Conservation (phyloP, 2,113 vertebrate genomes). For the Cyprinodon variegatus region DNA sequence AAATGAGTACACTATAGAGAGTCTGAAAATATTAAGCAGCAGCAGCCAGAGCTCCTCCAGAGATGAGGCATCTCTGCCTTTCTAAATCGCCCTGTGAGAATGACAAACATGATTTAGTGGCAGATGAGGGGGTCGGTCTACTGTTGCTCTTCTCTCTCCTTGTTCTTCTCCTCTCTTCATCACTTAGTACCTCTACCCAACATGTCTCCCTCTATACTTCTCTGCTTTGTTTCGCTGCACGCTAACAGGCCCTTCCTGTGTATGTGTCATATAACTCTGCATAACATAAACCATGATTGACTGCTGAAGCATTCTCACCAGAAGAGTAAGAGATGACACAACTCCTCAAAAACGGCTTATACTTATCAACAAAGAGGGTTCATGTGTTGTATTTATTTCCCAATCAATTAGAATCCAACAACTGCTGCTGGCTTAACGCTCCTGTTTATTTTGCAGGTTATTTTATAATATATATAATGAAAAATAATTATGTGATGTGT, state of each 20-base stretch:
- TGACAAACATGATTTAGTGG: slow-evolving; percentile 61
- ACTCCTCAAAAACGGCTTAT: slow-evolving; percentile 42
- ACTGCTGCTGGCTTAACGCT: slow-evolving; percentile 17
- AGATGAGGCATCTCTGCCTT: slow-evolving; percentile 16
- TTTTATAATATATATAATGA: background rate
- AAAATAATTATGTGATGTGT: too few species aligned
- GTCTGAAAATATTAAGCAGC: slow-evolving; percentile 32
- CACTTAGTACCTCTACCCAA: slow-evolving; percentile 31
- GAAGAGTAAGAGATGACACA: slow-evolving; percentile 42
- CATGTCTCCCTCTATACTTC: slow-evolving; percentile 32
- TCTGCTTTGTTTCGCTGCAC: slow-evolving; percentile 37
- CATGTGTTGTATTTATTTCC: slow-evolving; percentile 45
- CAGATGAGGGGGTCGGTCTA: slow-evolving; percentile 46
- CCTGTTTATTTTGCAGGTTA: background rate
- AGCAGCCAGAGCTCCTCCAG: slow-evolving; percentile 24
- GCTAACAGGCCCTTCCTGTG: slow-evolving; percentile 36
- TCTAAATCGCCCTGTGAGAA: slow-evolving; percentile 9
- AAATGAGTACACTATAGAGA: slow-evolving; percentile 12
- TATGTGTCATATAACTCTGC: slow-evolving; percentile 48
- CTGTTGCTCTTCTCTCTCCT: slow-evolving; percentile 31
- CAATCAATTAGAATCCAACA: slow-evolving; percentile 31
- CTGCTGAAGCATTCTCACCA: slow-evolving; percentile 51
- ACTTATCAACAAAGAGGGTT: slow-evolving; percentile 44
- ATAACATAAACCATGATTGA: slow-evolving; percentile 21
- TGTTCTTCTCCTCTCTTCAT: slow-evolving; percentile 37